Percentiles rank a stretch among this genome's conserved stretches.
Conservation (phyloP, 1,140 invertebrate genomes). For the Drosophila burlai region DNA sequence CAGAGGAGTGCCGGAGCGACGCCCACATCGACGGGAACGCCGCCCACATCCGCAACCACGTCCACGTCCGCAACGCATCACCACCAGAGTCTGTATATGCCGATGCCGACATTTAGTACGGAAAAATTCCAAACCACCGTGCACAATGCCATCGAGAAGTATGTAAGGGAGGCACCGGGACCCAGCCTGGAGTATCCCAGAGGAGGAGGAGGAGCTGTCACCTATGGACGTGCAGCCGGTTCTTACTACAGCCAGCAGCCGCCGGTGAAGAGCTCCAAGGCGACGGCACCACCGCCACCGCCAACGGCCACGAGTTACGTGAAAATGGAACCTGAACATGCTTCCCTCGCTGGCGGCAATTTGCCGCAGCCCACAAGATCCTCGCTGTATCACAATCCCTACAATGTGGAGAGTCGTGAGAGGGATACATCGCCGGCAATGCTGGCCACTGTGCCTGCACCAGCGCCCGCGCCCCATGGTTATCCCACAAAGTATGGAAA, state of each 20-base stretch:
- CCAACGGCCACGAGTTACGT: slow-evolving; percentile 32
- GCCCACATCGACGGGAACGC: slow-evolving; percentile 14
- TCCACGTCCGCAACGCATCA: slow-evolving; percentile 23
- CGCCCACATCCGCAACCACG: slow-evolving; percentile 12
- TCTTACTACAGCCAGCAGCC: slow-evolving; percentile 16
- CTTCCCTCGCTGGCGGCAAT: slow-evolving; percentile 15
- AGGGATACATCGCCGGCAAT: slow-evolving; percentile 49
- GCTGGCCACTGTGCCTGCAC: slow-evolving; percentile 29
- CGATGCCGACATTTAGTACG: slow-evolving; percentile 74
- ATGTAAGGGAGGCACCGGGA: slow-evolving; percentile 57
- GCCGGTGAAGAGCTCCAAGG: slow-evolving; percentile 15
- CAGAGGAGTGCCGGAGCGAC: slow-evolving; percentile 44
- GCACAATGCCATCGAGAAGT: slow-evolving; percentile 74
- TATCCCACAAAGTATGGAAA: slow-evolving; percentile 78
- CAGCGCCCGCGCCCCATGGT: slow-evolving; percentile 54
- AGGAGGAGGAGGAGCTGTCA: slow-evolving; percentile 1
- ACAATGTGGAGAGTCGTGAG: slow-evolving; percentile 53
- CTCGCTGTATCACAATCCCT: slow-evolving; percentile 77
- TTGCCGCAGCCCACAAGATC: slow-evolving; percentile 48
- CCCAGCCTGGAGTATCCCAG: slow-evolving; percentile 60
- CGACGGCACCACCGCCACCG: neutral
- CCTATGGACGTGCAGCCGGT: slow-evolving; percentile 4
- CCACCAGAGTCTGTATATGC: slow-evolving; percentile 76
- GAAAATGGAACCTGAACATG: slow-evolving; percentile 55
- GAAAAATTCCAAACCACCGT: slow-evolving; percentile 74